phyloP scores from a whole-genome alignment of 2,888 invertebrate genomes.

The Punctoribates punctum region DNA sequence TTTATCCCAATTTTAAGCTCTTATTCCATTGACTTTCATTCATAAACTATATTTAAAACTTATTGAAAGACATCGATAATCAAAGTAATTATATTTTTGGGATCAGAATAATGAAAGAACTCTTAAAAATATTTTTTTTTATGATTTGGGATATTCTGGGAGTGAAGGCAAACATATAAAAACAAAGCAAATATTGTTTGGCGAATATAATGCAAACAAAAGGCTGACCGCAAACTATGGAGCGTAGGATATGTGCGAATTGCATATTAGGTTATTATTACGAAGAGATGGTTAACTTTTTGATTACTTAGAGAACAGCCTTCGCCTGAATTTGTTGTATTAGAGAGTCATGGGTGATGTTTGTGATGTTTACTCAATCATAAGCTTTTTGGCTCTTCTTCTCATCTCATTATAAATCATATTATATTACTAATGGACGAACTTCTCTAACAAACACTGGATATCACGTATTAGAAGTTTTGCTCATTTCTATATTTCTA shows the following conservation, averaged over 20 bases:
- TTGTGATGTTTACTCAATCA: slow-evolving; percentile 33
- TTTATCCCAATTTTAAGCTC: no score
- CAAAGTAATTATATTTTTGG: neutral
- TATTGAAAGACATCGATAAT: neutral
- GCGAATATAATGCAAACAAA: slow-evolving; percentile 24
- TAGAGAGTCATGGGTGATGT: slow-evolving; percentile 1
- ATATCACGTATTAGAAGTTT: slow-evolving; percentile 1
- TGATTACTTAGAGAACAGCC: slow-evolving; percentile 4
- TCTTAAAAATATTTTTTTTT: slow-evolving; percentile 5
- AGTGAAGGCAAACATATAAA: slow-evolving; percentile 19
- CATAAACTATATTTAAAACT: neutral
- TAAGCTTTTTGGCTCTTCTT: neutral
- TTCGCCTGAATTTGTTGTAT: slow-evolving; percentile 21
- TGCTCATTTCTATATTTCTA: slow-evolving; percentile 12
- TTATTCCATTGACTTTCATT: no score
- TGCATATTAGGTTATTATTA: slow-evolving; percentile 19
- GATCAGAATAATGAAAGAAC: no score
- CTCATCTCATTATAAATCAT: slow-evolving; percentile 33
- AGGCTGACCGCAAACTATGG: slow-evolving; percentile 5
- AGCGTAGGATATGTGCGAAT: slow-evolving; percentile 6
- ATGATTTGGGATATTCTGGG: slow-evolving; percentile 21
- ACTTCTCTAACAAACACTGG: slow-evolving; percentile 1
- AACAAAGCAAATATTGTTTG: slow-evolving; percentile 29
- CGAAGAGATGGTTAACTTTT: slow-evolving; percentile 7
- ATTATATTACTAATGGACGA: slow-evolving; percentile 34